These are phyloP conservation scores for Drosophila niveifrons DNA, from an alignment of 2,888 invertebrate species.

Conservation along the genomic window DNA sequence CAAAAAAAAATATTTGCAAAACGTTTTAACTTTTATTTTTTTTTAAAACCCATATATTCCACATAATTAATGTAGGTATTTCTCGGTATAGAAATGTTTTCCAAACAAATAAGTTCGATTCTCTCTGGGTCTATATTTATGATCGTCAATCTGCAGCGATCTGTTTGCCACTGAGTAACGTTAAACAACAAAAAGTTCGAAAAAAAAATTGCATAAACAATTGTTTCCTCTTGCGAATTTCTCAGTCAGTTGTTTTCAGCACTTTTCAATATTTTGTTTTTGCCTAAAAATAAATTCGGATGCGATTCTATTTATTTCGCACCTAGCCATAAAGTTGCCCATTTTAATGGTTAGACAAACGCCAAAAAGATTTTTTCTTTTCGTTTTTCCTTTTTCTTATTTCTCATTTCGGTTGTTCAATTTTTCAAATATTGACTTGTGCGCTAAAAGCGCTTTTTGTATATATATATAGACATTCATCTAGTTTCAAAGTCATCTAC, in stretches of 20 bases:
- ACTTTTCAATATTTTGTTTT: conserved; percentile 48
- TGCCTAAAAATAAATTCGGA: conserved; percentile 45
- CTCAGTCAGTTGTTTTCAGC: conserved; percentile 37
- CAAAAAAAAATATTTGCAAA: not conserved
- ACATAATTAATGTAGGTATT: conserved; percentile 4
- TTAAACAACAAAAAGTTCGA: conserved; percentile 19
- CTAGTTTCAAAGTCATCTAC: conserved; percentile 31
- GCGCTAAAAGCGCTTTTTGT: conserved; percentile 52
- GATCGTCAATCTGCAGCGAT: conserved; percentile 29
- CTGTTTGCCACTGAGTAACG: conserved; percentile 20
- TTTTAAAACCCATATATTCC: not conserved
- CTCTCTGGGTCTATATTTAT: conserved; percentile 36
- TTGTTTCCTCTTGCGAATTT: conserved; percentile 59
- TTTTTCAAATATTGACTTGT: conserved; percentile 68
- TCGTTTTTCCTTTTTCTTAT: conserved; percentile 5
- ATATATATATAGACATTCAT: conserved; percentile 49
- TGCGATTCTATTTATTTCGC: conserved; percentile 68
- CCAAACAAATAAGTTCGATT: conserved; percentile 1
- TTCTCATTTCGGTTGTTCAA: conserved; percentile 29
- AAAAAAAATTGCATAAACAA: conserved; percentile 65
- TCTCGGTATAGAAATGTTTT: not conserved
- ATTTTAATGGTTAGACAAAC: conserved; percentile 62
- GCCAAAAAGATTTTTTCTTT: conserved; percentile 10
- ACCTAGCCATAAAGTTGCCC: conserved; percentile 72
- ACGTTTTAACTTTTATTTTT: not conserved